These are phyloP conservation scores for Drosophila borborema DNA, from an alignment of 2,888 invertebrate genomes.

Conservation along the genomic window DNA sequence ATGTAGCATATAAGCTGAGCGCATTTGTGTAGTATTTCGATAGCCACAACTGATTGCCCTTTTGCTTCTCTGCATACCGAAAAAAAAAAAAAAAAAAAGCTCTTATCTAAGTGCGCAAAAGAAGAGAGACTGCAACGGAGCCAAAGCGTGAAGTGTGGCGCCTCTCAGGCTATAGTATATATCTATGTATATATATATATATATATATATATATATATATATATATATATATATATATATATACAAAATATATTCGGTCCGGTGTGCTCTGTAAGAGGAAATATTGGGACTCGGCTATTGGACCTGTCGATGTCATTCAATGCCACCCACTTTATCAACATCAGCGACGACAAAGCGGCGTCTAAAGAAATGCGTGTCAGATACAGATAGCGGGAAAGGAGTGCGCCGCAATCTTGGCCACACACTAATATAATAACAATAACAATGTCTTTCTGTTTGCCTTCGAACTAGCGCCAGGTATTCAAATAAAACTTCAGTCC, in stretches of 20 bases:
- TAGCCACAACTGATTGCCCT: not conserved
- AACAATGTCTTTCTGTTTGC: conserved; percentile 55
- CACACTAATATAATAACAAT: conserved; percentile 50
- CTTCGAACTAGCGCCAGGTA: conserved; percentile 58
- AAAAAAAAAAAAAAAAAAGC: too few species aligned
- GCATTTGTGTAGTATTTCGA: conserved; percentile 2
- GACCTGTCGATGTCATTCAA: conserved; percentile 59
- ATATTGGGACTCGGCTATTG: not conserved
- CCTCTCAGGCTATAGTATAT: not conserved
- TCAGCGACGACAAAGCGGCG: conserved; percentile 21
- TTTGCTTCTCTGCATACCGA: conserved; percentile 28
- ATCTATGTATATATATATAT: not conserved
- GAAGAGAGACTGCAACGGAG: conserved; percentile 15
- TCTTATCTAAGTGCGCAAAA: conserved; percentile 75
- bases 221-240: not conserved
- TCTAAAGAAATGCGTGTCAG: conserved; percentile 58
- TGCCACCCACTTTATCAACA: conserved; percentile 63
- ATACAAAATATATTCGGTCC: not conserved
- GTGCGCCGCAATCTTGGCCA: conserved; percentile 35
- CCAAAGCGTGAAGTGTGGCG: conserved; percentile 3
- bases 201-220: not conserved
- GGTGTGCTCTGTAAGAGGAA: conserved; percentile 48
- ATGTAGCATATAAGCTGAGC: conserved; percentile 16
- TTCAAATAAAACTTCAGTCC: conserved; percentile 10
- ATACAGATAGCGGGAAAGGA: conserved; percentile 38